Conservation (phyloP, 2,888 invertebrate genomes). For the Heliconius erato region DNA sequence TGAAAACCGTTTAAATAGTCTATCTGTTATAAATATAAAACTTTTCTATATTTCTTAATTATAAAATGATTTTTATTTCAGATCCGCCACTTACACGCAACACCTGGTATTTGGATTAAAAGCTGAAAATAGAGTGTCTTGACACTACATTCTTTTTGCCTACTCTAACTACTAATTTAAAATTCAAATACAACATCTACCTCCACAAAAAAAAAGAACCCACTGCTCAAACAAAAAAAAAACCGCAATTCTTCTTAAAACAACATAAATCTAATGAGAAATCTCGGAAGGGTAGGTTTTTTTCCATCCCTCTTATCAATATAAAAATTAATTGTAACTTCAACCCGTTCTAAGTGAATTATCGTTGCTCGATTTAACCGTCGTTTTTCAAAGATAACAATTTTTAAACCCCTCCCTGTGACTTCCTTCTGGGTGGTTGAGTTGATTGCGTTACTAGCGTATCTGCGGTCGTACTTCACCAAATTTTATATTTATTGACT, state of each 20-base stretch:
- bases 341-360: constrained; percentile 59
- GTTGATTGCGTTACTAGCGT: constrained; percentile 62
- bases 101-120: no score
- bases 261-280: constrained; percentile 29
- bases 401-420: constrained; percentile 69
- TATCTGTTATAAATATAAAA: no score
- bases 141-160: not conserved
- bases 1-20: no score
- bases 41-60: no score
- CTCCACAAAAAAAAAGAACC: not conserved
- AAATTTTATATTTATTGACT: constrained; percentile 52
- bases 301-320: constrained; percentile 41
- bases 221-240: not conserved
- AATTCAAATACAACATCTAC: not conserved
- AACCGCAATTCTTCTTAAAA: constrained; percentile 24
- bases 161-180: not conserved
- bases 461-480: constrained; percentile 63
- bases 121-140: not conserved
- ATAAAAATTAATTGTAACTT: constrained; percentile 48
- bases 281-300: constrained; percentile 24
- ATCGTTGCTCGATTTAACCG: constrained; percentile 60
- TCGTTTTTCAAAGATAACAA: constrained; percentile 75
- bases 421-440: constrained; percentile 63
- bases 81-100: no score
- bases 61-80: no score